Percentiles rank a stretch among this genome's conserved stretches.
Conservation (phyloP, 2,797 vertebrate species). For the Sebastes paucispinis region DNA sequence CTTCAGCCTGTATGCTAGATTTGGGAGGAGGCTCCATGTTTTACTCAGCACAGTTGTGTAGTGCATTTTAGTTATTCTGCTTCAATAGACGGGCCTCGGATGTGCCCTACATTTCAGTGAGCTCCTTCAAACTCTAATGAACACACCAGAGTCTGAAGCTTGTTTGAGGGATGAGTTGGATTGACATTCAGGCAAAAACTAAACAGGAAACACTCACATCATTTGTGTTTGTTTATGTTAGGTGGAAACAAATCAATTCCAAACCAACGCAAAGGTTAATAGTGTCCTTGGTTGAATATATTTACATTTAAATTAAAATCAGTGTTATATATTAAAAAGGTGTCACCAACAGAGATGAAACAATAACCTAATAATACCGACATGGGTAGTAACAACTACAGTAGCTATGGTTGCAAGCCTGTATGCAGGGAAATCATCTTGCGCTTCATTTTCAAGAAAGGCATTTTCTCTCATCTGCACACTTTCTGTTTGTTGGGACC, state of each 20-base stretch:
- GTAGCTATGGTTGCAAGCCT: neutral
- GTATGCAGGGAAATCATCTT: neutral
- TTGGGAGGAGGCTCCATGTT: neutral
- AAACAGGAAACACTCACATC: neutral
- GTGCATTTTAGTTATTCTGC: neutral
- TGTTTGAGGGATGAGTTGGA: neutral
- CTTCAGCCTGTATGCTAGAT: neutral
- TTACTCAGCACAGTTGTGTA: neutral
- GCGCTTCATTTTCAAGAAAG: neutral
- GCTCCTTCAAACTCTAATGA: neutral
- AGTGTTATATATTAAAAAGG: neutral
- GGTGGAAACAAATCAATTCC: neutral
- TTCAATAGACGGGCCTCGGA: slow-evolving; percentile 1
- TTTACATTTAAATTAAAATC: neutral
- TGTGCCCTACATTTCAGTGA: slow-evolving; percentile 17
- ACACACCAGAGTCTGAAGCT: neutral
- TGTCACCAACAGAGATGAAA: neutral
- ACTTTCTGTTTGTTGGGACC: neutral
- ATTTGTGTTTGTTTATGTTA: neutral
- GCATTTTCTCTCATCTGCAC: neutral
- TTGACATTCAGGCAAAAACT: neutral
- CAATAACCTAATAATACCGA: neutral
- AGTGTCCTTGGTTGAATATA: neutral
- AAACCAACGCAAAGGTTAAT: neutral
- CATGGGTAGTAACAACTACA: neutral